Percentiles rank a stretch among this genome's conserved stretches.
These are phyloP conservation scores for Chrysolophus pictus DNA, from an alignment of 2,797 vertebrate genomes.

Conservation along the genomic window DNA sequence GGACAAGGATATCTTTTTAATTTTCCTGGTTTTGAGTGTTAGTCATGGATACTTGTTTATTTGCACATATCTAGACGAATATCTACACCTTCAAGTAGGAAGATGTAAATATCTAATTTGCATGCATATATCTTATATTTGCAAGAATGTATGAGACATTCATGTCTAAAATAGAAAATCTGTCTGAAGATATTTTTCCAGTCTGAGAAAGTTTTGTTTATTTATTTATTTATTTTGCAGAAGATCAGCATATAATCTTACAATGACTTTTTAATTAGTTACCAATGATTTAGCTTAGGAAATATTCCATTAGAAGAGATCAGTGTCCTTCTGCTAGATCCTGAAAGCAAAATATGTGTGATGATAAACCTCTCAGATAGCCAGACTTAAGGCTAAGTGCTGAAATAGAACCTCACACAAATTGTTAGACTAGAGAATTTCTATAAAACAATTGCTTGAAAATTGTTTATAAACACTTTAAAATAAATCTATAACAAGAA, in stretches of 20 bases:
- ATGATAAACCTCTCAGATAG: neutral
- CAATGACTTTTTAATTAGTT: neutral
- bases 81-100: constrained; percentile 49
- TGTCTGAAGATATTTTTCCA: constrained; percentile 37
- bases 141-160: constrained; percentile 43
- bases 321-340: neutral
- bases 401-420: neutral
- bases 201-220: constrained; percentile 45
- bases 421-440: neutral
- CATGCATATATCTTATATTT: constrained; percentile 52
- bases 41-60: constrained; percentile 32
- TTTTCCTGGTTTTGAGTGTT: constrained; percentile 26
- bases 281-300: neutral
- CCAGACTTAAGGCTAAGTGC: neutral
- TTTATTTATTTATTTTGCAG: neutral
- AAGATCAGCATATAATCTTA: neutral
- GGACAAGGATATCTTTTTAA: neutral
- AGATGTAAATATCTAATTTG: constrained; percentile 67
- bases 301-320: neutral
- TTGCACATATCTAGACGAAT: constrained; percentile 51
- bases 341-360: neutral
- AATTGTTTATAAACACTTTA: neutral
- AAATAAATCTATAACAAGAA: neutral
- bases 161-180: constrained; percentile 54
- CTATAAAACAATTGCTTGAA: neutral